phyloP scores from a whole-genome alignment of 2,888 invertebrate genomes.

The Xanthorhoe spadicearia region DNA sequence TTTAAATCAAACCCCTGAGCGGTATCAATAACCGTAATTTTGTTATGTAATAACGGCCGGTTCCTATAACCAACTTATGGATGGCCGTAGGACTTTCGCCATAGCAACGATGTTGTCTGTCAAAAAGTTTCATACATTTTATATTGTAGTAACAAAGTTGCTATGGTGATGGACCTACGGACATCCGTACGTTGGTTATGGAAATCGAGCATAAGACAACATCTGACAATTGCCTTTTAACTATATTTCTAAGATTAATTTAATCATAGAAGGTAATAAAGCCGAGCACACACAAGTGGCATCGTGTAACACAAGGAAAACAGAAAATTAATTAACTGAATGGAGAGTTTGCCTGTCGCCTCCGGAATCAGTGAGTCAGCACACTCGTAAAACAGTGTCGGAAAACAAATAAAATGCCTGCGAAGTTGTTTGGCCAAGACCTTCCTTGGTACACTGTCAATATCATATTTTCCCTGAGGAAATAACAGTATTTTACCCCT shows the following conservation, averaged over 20 bases:
- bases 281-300: neutral
- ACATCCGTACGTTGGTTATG: no score
- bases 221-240: neutral
- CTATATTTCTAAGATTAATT: neutral
- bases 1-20: no score
- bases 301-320: constrained; percentile 21
- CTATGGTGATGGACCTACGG: no score
- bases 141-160: no score
- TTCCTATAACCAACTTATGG: no score
- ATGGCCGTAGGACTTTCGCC: no score
- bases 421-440: constrained; percentile 23
- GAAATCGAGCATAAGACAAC: neutral
- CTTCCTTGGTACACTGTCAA: constrained; percentile 33
- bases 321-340: constrained; percentile 35
- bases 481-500: constrained; percentile 27
- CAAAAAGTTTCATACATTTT: no score
- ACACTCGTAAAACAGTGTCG: constrained; percentile 27
- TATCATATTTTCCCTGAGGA: constrained; percentile 39
- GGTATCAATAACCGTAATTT: no score
- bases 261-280: constrained; percentile 2
- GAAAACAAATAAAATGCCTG: constrained; percentile 31
- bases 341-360: constrained; percentile 22
- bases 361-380: constrained; percentile 31
- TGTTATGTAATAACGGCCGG: no score
- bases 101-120: no score